Evolutionary conservation across 2,113 vertebrate species (phyloP).

Genomic region (Nipponia nippon): DNA sequence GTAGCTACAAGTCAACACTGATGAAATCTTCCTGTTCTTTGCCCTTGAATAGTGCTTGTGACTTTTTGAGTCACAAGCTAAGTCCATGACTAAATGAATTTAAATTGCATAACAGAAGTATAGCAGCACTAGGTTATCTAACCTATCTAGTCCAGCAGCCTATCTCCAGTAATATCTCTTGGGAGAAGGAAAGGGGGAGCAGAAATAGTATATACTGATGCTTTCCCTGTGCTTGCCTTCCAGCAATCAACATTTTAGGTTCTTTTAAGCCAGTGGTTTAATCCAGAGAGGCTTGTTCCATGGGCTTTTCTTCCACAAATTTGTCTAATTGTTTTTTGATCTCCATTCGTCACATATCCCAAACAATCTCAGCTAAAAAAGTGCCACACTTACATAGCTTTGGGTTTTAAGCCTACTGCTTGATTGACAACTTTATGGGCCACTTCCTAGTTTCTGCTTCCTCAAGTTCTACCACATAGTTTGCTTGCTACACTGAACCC

Average conservation of each 20-base stretch:
- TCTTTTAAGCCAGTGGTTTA: background rate
- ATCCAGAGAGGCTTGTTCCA: background rate
- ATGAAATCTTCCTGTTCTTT: background rate
- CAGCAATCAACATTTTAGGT: background rate
- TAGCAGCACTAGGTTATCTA: background rate
- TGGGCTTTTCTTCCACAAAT: background rate
- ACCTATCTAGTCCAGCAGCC: background rate
- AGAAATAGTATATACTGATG: background rate
- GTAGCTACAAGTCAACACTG: background rate
- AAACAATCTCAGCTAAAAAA: background rate
- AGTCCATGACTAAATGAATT: background rate
- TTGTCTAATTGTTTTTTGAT: background rate
- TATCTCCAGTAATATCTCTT: background rate
- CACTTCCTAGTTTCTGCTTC: background rate
- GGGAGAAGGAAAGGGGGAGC: background rate
- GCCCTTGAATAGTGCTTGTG: background rate
- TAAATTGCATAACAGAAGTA: background rate
- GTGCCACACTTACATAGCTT: accelerated
- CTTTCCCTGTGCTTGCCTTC: background rate
- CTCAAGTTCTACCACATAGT: background rate
- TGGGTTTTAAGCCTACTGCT: background rate
- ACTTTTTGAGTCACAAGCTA: background rate
- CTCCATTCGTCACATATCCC: background rate
- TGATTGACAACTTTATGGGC: background rate
- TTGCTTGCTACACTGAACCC: background rate